phyloP scores from a whole-genome alignment of 2,113 vertebrate genomes.

The Lycaon pictus region DNA sequence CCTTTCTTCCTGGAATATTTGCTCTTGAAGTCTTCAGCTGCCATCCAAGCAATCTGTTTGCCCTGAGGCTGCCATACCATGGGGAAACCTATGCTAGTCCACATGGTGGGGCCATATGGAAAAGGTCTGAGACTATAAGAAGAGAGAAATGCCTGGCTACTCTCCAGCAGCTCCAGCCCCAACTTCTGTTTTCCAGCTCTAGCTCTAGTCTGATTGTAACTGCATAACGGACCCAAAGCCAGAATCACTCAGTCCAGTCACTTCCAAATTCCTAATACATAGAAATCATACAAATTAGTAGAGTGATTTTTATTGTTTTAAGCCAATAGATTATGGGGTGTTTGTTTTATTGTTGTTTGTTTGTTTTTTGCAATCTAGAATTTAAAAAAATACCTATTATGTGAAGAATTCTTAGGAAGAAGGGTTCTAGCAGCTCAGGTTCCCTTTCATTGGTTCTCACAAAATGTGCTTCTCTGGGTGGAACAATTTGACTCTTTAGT shows the following conservation, averaged over 20 bases:
- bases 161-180: no score
- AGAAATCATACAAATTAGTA: neutral
- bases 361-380: conserved; percentile 83
- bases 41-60: neutral
- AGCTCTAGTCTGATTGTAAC: neutral
- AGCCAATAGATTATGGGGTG: neutral
- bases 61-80: neutral
- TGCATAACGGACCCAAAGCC: neutral
- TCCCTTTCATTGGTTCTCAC: conserved; percentile 92
- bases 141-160: neutral
- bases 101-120: neutral
- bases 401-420: conserved; percentile 95
- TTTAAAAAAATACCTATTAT: conserved; percentile 79
- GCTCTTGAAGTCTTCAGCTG: neutral
- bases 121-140: neutral
- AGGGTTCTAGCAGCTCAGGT: conserved; percentile 93
- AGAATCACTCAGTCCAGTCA: neutral
- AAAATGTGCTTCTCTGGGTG: conserved; percentile 92
- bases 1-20: neutral
- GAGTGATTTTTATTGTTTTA: neutral
- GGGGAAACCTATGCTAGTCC: neutral
- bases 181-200: neutral
- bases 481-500: conserved; percentile 92
- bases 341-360: conserved; percentile 51
- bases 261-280: neutral